Evolutionary conservation across 2,888 invertebrate genomes (phyloP).

Genomic region (Cremastobaeus sp.): DNA sequence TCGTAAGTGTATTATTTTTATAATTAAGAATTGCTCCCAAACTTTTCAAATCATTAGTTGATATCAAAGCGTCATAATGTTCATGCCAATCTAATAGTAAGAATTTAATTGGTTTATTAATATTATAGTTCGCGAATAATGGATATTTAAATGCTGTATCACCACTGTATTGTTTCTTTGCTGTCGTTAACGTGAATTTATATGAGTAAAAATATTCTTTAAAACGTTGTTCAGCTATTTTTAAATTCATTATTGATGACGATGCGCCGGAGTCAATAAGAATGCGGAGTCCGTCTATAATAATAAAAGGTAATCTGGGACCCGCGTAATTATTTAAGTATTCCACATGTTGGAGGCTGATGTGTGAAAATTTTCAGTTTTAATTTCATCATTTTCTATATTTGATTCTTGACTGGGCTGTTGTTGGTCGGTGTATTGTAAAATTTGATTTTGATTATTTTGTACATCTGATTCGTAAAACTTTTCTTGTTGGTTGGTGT

Average conservation of each 20-base stretch:
- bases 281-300: slow-evolving; percentile 6
- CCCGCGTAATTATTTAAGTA: slow-evolving; percentile 13
- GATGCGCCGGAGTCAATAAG: slow-evolving; percentile 11
- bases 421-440: no score
- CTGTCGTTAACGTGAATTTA: slow-evolving; percentile 7
- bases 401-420: not conserved
- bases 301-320: slow-evolving; percentile 9
- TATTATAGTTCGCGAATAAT: not conserved
- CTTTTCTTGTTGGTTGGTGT: no score
- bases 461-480: no score
- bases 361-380: slow-evolving; percentile 10
- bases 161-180: slow-evolving; percentile 1
- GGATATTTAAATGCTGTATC: slow-evolving; percentile 17
- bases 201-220: slow-evolving; percentile 6
- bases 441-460: no score
- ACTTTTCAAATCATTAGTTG: slow-evolving; percentile 2
- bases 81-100: slow-evolving; percentile 1
- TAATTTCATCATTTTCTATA: not conserved
- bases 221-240: not conserved
- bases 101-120: slow-evolving; percentile 4
- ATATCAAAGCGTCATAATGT: slow-evolving; percentile 1
- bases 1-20: slow-evolving; percentile 8
- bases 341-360: not conserved
- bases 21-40: not conserved
- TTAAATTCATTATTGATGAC: slow-evolving; percentile 1